A percentile compares a stretch with the other conserved stretches of the same genome.
Conservation (phyloP, 2,888 invertebrate species). For the Thera britannica region DNA sequence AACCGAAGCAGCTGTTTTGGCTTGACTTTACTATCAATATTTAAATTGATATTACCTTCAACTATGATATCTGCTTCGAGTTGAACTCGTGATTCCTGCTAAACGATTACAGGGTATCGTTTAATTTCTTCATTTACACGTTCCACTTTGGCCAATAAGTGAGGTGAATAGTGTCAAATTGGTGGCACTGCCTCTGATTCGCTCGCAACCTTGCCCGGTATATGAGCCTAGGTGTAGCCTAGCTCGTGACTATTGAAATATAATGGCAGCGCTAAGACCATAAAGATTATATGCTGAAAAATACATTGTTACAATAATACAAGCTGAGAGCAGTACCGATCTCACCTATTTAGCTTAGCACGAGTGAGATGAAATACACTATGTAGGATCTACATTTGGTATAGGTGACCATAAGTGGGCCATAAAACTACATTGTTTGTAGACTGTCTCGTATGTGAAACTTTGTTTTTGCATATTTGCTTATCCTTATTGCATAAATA, state of each 20-base stretch:
- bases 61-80: constrained; percentile 63
- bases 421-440: constrained; percentile 31
- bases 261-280: constrained; percentile 1
- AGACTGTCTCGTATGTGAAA: constrained; percentile 8
- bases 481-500: constrained; percentile 52
- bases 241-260: constrained; percentile 30
- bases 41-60: constrained; percentile 73
- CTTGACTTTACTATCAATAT: constrained; percentile 39
- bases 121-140: constrained; percentile 79
- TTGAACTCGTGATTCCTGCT: constrained; percentile 64
- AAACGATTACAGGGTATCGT: constrained; percentile 71
- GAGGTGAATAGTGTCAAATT: constrained; percentile 79
- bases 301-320: too few relatives aligned
- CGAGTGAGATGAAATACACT: not conserved
- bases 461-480: constrained; percentile 5
- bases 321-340: too few relatives aligned
- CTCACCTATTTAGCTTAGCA: not conserved
- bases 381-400: not conserved
- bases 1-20: constrained; percentile 22
- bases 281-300: too few relatives aligned
- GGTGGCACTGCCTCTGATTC: constrained; percentile 64
- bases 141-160: constrained; percentile 79
- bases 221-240: constrained; percentile 40
- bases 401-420: constrained; percentile 17
- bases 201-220: constrained; percentile 65